These are phyloP conservation scores for Passer domesticus DNA, from an alignment of 2,113 vertebrate species.

Conservation along the genomic window DNA sequence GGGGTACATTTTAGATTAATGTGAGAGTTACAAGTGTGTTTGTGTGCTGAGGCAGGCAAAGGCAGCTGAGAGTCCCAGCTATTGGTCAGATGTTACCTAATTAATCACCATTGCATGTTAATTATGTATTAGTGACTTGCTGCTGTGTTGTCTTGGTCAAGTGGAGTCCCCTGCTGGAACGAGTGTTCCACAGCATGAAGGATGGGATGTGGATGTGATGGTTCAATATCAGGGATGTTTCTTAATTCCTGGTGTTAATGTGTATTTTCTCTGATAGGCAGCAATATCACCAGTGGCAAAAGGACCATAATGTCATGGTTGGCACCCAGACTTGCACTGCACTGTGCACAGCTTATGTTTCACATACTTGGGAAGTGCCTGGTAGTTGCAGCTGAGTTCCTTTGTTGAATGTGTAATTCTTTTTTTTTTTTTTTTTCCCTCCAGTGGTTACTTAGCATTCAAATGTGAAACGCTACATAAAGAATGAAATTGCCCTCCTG, in stretches of 20 bases:
- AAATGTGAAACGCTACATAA: conserved; percentile 34
- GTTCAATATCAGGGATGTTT: not conserved
- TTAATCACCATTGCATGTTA: not conserved
- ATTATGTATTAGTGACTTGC: not conserved
- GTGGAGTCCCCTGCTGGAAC: conserved; percentile 39
- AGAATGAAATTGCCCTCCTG: conserved; percentile 28
- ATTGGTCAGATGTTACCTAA: not conserved
- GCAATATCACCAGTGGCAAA: not conserved
- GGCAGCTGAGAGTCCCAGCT: not conserved
- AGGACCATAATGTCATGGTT: not conserved
- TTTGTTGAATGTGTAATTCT: not conserved
- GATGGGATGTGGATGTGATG: not conserved
- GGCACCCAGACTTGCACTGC: not conserved
- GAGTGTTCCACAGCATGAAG: not conserved
- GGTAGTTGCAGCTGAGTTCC: not conserved
- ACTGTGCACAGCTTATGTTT: not conserved
- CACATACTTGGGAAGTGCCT: not conserved
- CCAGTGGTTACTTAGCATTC: not conserved
- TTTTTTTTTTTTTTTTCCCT: not conserved
- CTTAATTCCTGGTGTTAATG: not conserved
- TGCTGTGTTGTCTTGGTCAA: conserved; percentile 20
- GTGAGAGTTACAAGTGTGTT: not conserved
- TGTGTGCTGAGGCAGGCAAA: not conserved
- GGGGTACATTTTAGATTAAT: not conserved
- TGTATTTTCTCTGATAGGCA: not conserved